Base-by-base conservation (phyloP, 2,888 invertebrate species). In the Drosophila paramelanica region DNA sequence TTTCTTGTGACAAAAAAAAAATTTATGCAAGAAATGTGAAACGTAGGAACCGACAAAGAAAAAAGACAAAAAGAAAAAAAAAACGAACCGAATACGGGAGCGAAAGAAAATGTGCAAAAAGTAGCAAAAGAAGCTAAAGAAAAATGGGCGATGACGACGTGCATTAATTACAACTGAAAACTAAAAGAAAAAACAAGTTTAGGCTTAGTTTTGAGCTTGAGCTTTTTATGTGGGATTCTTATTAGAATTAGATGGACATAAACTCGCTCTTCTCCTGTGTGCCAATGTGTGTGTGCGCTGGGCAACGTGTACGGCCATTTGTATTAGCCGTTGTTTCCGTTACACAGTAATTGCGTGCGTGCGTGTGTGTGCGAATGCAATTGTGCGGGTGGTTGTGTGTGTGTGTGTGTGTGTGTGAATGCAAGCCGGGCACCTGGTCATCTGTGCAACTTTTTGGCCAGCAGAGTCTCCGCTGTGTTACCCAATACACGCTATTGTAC, bases 11-110 rank as follows among this genome's bases (percentile, higher is more conserved):
- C 56, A 51, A 70, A 67, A 68, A 77, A 81, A 77, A 81, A 70
- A 55, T 88, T 88, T 88, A 86, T 88, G 90, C 91, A 89, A 91
- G 90, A 88, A 90, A 90, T 89, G 91, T 87, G 77, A 89, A 90
- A 87, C 89, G 82, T 88, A 86, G 81, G 85, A 84, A 83, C 77
- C 77, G 81, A 81, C 77, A 72, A 72, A 74, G 61, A 71, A 73
- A 76, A 55, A 73, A 73, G 67, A 81, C 43, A 73, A 79, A 76
- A 68, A 42, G 42, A 53, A 62, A 38, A 39, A 43, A 53, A 50
- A 53, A 64, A 51, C 67, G 65, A 78, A 64, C 56, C 71, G 66
- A 88, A 86, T 65, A 70, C 70, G 78, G 75, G 65, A 71, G 38
- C 79, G 67, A 76, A 84, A 76, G 79, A 81, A 86, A 84, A 83